phyloP scores from a whole-genome alignment of 2,888 invertebrate genomes.

The Stenoptilia bipunctidactyla region DNA sequence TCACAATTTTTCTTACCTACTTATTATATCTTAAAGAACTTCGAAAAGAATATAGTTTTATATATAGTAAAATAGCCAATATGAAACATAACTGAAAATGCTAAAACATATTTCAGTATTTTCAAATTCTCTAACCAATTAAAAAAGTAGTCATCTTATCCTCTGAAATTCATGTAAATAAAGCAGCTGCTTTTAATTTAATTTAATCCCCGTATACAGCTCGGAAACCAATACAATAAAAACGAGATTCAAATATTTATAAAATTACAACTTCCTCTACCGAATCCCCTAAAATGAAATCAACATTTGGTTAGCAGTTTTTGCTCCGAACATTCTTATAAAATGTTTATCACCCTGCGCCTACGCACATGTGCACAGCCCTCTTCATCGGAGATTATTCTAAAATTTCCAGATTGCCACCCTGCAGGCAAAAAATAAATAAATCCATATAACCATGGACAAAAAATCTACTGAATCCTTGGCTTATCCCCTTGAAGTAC shows the following conservation, averaged over 20 bases:
- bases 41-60: no score
- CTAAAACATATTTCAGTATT: no score
- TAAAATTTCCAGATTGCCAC: slow-evolving; percentile 69
- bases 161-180: no score
- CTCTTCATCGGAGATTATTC: slow-evolving; percentile 61
- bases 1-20: no score
- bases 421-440: slow-evolving; percentile 65
- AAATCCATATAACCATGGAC: slow-evolving; percentile 65
- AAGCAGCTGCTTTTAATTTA: no score
- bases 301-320: slow-evolving; percentile 63
- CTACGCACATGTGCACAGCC: slow-evolving; percentile 55
- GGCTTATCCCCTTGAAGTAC: slow-evolving; percentile 57
- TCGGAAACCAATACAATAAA: no score
- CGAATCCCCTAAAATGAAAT: slow-evolving; percentile 45
- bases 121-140: no score
- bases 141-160: no score
- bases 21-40: no score
- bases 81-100: no score
- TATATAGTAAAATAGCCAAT: no score
- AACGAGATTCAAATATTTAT: slow-evolving; percentile 15
- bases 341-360: slow-evolving; percentile 64
- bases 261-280: slow-evolving; percentile 58
- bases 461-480: slow-evolving; percentile 61
- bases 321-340: slow-evolving; percentile 66
- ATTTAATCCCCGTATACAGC: no score